phyloP scores from a whole-genome alignment of 2,888 invertebrate genomes.

The Papilio protenor region DNA sequence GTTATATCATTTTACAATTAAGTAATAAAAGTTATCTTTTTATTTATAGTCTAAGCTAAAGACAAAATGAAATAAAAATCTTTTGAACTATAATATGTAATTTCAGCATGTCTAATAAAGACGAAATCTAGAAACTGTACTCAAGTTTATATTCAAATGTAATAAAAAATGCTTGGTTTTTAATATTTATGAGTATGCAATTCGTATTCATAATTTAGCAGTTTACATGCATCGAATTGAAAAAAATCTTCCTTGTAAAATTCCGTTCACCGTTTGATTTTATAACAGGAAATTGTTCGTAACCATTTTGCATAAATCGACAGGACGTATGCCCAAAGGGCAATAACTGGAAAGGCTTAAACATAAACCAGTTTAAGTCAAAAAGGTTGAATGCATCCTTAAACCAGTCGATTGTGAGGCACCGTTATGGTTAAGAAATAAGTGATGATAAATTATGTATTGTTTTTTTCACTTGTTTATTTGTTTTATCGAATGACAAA shows the following conservation, averaged over 20 bases:
- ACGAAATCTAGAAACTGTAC: not conserved
- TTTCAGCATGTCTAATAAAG: not conserved
- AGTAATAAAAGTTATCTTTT: no score
- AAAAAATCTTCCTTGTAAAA: conserved; percentile 15
- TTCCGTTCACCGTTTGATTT: not conserved
- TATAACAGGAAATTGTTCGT: conserved; percentile 27
- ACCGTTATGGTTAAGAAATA: not conserved
- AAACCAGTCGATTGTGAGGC: not conserved
- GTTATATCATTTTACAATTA: no score
- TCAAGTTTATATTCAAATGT: not conserved
- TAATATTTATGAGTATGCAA: conserved; percentile 13
- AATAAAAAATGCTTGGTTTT: not conserved
- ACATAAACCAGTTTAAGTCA: conserved; percentile 17
- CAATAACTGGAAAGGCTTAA: conserved; percentile 32
- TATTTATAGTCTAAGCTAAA: no score
- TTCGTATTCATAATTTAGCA: not conserved
- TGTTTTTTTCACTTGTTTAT: not conserved
- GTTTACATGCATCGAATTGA: conserved; percentile 7
- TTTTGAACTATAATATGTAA: not conserved
- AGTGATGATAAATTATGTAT: not conserved
- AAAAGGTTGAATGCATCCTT: conserved; percentile 10
- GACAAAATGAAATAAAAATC: not conserved
- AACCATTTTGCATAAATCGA: conserved; percentile 31
- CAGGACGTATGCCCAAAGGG: conserved; percentile 24
- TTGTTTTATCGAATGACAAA: not conserved